These are phyloP conservation scores for Cremastinae sp. DNA, from an alignment of 2,888 invertebrate genomes.

Conservation along the genomic window DNA sequence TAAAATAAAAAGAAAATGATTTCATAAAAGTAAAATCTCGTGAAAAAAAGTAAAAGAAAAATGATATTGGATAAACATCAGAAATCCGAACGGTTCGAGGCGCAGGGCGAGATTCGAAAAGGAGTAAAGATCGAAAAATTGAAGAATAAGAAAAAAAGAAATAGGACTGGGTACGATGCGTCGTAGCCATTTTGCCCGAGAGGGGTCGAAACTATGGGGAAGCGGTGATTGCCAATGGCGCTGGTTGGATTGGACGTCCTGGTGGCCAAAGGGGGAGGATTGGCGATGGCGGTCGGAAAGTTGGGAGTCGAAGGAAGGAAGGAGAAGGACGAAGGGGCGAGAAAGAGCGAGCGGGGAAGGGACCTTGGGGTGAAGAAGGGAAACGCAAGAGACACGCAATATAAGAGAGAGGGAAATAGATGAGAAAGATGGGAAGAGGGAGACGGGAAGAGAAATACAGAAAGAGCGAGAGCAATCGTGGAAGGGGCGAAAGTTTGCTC, in stretches of 20 bases:
- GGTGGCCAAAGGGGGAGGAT: constrained; percentile 67
- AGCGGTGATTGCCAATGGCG: constrained; percentile 64
- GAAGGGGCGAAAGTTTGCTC: constrained; percentile 43
- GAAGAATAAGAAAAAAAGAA: neutral
- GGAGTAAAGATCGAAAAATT: neutral
- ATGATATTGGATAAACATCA: too few relatives aligned
- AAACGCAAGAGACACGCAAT: constrained; percentile 34
- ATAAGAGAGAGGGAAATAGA: constrained; percentile 29
- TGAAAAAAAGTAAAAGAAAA: too few relatives aligned
- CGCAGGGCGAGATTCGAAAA: neutral
- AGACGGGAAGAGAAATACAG: constrained; percentile 39
- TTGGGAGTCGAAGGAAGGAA: constrained; percentile 56
- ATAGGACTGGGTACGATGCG: constrained; percentile 39
- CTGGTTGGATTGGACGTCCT: constrained; percentile 66
- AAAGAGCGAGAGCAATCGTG: too few relatives aligned
- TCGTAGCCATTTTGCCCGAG: constrained; percentile 73
- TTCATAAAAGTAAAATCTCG: too few relatives aligned
- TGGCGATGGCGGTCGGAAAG: constrained; percentile 52
- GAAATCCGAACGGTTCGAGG: too few relatives aligned
- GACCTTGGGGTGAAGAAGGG: constrained; percentile 48
- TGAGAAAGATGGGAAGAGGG: constrained; percentile 26
- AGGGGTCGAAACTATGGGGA: constrained; percentile 69
- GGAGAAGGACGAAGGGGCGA: constrained; percentile 49
- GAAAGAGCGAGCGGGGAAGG: constrained; percentile 44
- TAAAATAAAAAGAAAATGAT: too few relatives aligned